These are phyloP conservation scores for Eupithecia vulgata DNA, from an alignment of 2,888 invertebrate genomes.

Conservation along the genomic window DNA sequence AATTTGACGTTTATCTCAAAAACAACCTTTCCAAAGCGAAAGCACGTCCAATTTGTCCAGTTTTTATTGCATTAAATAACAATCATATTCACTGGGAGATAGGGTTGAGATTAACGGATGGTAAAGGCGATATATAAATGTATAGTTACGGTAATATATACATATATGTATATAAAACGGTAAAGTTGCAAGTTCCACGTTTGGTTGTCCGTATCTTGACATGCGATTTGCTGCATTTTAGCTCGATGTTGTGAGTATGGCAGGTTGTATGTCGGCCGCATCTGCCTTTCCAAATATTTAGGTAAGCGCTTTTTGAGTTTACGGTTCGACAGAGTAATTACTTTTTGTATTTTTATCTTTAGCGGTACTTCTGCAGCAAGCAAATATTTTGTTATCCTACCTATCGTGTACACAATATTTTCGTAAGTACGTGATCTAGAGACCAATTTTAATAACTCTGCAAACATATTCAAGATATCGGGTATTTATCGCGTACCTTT, in stretches of 20 bases:
- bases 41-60: slow-evolving; percentile 41
- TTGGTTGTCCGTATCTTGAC: slow-evolving; percentile 66
- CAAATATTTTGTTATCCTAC: not conserved
- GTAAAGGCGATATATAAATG: slow-evolving; percentile 46
- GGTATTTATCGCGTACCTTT: too few relatives aligned
- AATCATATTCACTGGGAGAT: slow-evolving; percentile 19
- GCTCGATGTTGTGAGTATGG: slow-evolving; percentile 44
- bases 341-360: not conserved
- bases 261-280: slow-evolving; percentile 40
- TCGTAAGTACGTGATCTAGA: not conserved
- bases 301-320: slow-evolving; percentile 23
- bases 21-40: slow-evolving; percentile 38
- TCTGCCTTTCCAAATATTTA: slow-evolving; percentile 38
- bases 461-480: too few relatives aligned
- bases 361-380: not conserved
- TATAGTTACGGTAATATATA: too few relatives aligned
- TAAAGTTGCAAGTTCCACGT: slow-evolving; percentile 61
- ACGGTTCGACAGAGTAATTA: slow-evolving; percentile 18
- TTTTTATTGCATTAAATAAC: slow-evolving; percentile 23
- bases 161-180: slow-evolving; percentile 60
- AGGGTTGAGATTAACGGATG: slow-evolving; percentile 30
- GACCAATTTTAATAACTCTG: not conserved
- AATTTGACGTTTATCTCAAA: slow-evolving; percentile 29
- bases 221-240: slow-evolving; percentile 77
- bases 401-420: not conserved